Evolutionary conservation across 2,888 invertebrate genomes (phyloP).

Genomic region (Metalampra italica): DNA sequence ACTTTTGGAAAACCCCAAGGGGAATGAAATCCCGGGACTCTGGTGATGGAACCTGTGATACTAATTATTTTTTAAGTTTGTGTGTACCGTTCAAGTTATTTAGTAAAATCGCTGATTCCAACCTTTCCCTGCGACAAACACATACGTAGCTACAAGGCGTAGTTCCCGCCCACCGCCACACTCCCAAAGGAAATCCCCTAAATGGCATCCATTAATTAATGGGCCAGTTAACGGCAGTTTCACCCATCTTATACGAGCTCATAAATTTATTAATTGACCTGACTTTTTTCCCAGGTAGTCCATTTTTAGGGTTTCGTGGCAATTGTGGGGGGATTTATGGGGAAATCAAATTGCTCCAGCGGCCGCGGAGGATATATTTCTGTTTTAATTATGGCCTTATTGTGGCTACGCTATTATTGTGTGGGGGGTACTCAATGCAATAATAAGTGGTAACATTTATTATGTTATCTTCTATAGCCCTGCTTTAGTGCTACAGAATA

Average conservation of each 20-base stretch:
- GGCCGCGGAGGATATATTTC: neutral
- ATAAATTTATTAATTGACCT: conserved; percentile 21
- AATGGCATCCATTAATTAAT: conserved; percentile 20
- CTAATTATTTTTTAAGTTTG: too few relatives aligned
- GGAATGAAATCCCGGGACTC: too few relatives aligned
- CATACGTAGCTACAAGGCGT: too few relatives aligned
- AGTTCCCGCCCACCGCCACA: neutral
- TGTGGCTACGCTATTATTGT: neutral
- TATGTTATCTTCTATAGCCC: too few relatives aligned
- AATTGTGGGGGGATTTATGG: neutral
- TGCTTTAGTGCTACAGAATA: too few relatives aligned
- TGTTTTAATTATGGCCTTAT: neutral
- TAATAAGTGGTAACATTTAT: too few relatives aligned
- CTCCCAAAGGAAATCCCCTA: conserved; percentile 9
- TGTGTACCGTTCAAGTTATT: too few relatives aligned
- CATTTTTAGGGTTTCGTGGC: neutral
- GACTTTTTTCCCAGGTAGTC: conserved; percentile 12
- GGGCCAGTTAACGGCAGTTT: conserved; percentile 14
- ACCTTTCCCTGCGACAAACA: too few relatives aligned
- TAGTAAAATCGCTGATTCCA: too few relatives aligned
- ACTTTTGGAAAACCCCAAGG: too few relatives aligned
- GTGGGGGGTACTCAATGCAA: too few relatives aligned
- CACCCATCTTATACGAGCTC: conserved; percentile 10
- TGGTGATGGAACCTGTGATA: too few relatives aligned
- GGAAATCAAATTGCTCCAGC: neutral